Conservation (phyloP, 2,113 vertebrate genomes). For the Clupea harengus region DNA sequence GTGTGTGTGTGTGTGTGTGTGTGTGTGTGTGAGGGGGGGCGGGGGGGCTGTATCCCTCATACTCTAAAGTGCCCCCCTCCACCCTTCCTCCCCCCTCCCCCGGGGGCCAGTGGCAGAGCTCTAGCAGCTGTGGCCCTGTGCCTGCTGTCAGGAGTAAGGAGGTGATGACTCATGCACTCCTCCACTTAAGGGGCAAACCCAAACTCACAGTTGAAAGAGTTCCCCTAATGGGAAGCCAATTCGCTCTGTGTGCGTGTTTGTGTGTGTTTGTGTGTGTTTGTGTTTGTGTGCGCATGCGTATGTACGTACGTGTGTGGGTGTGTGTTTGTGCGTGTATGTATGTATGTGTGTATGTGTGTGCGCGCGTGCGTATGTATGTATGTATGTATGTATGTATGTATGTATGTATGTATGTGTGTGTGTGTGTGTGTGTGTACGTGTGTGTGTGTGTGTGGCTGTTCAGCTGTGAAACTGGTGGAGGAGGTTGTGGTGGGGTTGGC, state of each 20-base stretch:
- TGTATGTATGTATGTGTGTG: not conserved
- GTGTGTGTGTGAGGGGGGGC: not conserved
- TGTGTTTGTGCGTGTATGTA: not conserved
- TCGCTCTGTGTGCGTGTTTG: not conserved
- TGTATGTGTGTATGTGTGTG: not conserved
- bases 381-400: no score
- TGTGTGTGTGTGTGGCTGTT: not conserved
- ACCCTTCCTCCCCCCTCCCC: not conserved
- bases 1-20: not conserved
- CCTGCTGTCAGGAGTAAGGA: not conserved
- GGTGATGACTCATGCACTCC: not conserved
- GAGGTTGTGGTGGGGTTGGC: not conserved
- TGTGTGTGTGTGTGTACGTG: not conserved
- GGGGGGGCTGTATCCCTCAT: not conserved
- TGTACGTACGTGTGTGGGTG: not conserved
- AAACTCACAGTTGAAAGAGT: not conserved
- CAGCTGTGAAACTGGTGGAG: not conserved
- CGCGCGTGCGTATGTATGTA: no score
- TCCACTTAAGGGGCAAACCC: conserved; percentile 3
- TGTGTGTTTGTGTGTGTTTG: not conserved
- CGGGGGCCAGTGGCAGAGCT: not conserved
- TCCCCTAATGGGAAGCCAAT: not conserved
- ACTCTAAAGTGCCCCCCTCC: not conserved
- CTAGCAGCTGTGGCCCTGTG: not conserved
- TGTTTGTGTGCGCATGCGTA: no score